Conservation (phyloP, 2,113 vertebrate genomes). For the Anthoscopus minutus region DNA sequence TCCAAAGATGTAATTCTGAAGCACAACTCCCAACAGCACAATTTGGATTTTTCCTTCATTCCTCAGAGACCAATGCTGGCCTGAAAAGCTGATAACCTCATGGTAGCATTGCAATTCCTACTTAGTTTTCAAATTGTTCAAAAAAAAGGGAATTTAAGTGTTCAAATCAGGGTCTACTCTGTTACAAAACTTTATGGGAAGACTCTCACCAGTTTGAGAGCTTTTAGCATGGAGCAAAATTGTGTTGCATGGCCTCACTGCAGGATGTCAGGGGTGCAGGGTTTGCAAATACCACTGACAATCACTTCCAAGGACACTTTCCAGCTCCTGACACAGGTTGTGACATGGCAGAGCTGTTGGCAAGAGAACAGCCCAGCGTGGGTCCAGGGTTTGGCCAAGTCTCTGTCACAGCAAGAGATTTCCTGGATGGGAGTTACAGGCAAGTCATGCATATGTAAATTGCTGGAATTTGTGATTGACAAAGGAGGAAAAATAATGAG, state of each 20-base stretch:
- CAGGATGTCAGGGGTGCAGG: background rate
- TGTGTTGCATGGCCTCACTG: too few relatives aligned
- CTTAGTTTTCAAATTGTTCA: background rate
- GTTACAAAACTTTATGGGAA: background rate
- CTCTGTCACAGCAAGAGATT: background rate
- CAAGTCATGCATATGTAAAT: background rate
- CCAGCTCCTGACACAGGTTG: background rate
- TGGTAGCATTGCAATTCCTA: background rate
- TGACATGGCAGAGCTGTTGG: background rate
- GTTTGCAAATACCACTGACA: background rate
- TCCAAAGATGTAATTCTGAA: background rate
- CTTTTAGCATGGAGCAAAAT: background rate
- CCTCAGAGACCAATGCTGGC: rapidly evolving
- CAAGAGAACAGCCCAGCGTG: background rate
- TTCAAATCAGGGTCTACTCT: background rate
- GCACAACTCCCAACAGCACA: background rate
- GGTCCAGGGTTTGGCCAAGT: background rate
- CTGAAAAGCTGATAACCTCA: background rate
- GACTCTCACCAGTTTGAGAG: background rate
- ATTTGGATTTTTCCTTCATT: background rate
- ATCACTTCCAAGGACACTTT: background rate
- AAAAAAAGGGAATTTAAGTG: background rate
- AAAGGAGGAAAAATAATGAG: background rate
- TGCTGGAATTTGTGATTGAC: background rate
- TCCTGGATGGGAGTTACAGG: background rate